Evolutionary conservation across 2,888 invertebrate genomes (phyloP).

Genomic region (Gibbula magus): DNA sequence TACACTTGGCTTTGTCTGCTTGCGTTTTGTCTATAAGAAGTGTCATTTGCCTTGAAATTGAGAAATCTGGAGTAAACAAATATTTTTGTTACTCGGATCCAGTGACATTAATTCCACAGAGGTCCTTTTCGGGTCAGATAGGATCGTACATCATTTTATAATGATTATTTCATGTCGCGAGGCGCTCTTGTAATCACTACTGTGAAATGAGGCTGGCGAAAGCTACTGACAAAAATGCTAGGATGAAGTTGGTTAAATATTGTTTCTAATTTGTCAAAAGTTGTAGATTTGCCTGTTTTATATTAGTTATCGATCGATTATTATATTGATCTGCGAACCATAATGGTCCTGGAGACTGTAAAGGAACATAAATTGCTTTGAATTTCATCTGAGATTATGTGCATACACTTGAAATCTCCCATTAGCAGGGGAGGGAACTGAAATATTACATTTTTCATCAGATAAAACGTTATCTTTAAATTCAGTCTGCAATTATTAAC

Average conservation of each 20-base stretch:
- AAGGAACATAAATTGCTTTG: slow-evolving; percentile 17
- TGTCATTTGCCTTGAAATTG: slow-evolving; percentile 26
- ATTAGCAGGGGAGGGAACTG: not conserved
- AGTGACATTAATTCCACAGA: slow-evolving; percentile 26
- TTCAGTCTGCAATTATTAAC: slow-evolving; percentile 14
- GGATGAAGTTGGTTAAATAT: slow-evolving; percentile 27
- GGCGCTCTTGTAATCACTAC: slow-evolving; percentile 18
- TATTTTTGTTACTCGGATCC: slow-evolving; percentile 26
- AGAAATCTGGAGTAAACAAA: slow-evolving; percentile 25
- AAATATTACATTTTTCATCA: slow-evolving; percentile 23
- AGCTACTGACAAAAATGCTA: slow-evolving; percentile 19
- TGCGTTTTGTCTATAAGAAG: slow-evolving; percentile 26
- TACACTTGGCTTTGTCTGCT: slow-evolving; percentile 8
- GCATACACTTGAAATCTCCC: slow-evolving; percentile 18
- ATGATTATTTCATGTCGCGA: slow-evolving; percentile 26
- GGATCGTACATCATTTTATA: slow-evolving; percentile 26
- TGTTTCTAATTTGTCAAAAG: slow-evolving; percentile 28
- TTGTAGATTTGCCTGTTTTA: slow-evolving; percentile 20
- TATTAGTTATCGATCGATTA: slow-evolving; percentile 3
- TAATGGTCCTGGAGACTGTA: not conserved
- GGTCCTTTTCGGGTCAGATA: slow-evolving; percentile 16
- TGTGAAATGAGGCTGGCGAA: slow-evolving; percentile 22
- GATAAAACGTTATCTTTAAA: slow-evolving; percentile 19
- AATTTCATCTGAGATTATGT: slow-evolving; percentile 8
- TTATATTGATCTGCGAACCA: slow-evolving; percentile 2